Evolutionary conservation across 2,113 vertebrate species (phyloP), one percentile per base, ranked within the genome.

Genomic region (Mustelus asterias): DNA sequence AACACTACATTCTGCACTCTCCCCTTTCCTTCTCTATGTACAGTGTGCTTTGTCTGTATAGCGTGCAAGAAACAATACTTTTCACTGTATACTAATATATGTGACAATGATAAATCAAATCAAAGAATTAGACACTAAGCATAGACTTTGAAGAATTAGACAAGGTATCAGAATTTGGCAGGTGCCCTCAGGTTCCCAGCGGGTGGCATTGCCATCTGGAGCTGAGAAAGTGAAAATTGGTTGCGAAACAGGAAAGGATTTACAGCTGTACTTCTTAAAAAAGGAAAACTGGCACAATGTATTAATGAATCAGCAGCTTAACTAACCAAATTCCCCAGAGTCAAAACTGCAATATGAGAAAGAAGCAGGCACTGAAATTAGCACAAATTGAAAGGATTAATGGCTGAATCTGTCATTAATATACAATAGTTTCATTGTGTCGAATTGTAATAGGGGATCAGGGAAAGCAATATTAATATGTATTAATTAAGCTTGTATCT

Each of bases 381-480:
- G 63, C 60, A 37, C 22, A 69, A 70, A 69, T 69, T 95, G 65
- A 76, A 95, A 54, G 94, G 94, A 54, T 95, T 93, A 37, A 65
- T 37, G 60, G 60, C 60, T 22, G 60, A 93, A 65, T 65, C 67
- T 29, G 69, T 48, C 26, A 95, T 76, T 76, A 95, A 54, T 33
- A 54, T 24, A 33, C 54, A 60, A 13, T 48, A 54, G 10, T 29
- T 0, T 18, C 24, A 70, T 70, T 72, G 22, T 33, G 18, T 29
- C 29, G 93, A 54, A 72, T 24, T 69, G 92, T 44, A 67, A 95
- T 29, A 29, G 67, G 20, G 72, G 67, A 26, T 72, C 44, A 16
- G 2, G 20, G 16, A 29, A 94, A 48, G 41, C 18, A 20, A 69
- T 8, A 70, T 69, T 94, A 89, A 24, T 94, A 72, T 48, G 37